Base-by-base conservation (phyloP, 1,140 invertebrate species). In the Eciton burchellii region DNA sequence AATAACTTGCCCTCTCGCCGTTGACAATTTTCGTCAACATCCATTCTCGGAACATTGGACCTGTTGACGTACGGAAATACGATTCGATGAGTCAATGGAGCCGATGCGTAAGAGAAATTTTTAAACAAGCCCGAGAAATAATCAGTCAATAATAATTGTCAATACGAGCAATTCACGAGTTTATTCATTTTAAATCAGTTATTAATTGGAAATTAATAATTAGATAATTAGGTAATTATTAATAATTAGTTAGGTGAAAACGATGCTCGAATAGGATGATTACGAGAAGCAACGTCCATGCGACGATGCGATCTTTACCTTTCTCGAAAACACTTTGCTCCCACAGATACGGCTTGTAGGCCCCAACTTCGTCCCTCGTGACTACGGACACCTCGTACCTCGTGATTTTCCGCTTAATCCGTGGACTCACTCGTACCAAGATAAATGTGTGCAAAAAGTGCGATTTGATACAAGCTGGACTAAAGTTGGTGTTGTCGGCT, bases 1-100 rank as follows among this genome's bases (percentile, higher is more conserved):
- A 99, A 90, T 99, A 99, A 81, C 98, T 98, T 0, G 99, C 98
- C 79, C 98, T 95, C 92, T 99, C 99, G 0, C 98, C 99, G 90
- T 99, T 99, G 0, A 99, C 98, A 62, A 99, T 98, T 94, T 99
- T 99, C 3, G 99, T 99, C 5, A 99, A 95, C 21, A 99, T 95
- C 97, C 99, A 99, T 93, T 99, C 98, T 41, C 98, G 96, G 91
- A 96, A 97, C 94, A 97, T 97, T 0, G 92, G 87, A 56, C 93
- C 93, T 94, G 68, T 65, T 63, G 71, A 35, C 26, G 62, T 47
- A n/a, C 8, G 16, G 11, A 62, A 26, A 84, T 3, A 47, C 72
- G 47, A 49, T 82, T 81, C 65, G 52, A 81, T 70, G 56, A 29
- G 26, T 71, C 29, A 62, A 24, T n/a, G n/a, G 35, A 76, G 43